phyloP scores from a whole-genome alignment of 30 jellyfish, hydroid and myxozoan species.

The Turritopsis rubra region DNA sequence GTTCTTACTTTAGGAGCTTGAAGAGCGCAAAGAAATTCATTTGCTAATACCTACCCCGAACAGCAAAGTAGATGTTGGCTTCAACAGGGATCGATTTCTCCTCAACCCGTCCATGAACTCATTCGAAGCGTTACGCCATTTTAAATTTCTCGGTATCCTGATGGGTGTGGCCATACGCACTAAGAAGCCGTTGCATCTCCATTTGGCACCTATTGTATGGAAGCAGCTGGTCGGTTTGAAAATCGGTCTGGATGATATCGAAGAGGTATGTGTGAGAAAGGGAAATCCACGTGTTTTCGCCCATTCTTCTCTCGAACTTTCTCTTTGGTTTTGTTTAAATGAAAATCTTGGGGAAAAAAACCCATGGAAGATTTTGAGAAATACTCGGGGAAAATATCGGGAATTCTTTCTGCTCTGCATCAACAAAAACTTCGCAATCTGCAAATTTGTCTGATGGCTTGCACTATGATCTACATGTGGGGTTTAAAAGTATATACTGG shows the following conservation, averaged over 20 bases:
- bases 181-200: slow-evolving; percentile 70
- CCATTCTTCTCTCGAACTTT: too few relatives aligned
- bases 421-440: too few relatives aligned
- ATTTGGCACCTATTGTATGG: slow-evolving; percentile 84
- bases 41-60: slow-evolving; percentile 82
- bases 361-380: too few relatives aligned
- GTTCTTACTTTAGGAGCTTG: slow-evolving; percentile 55
- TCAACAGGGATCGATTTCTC: slow-evolving; percentile 70
- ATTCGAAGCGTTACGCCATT: slow-evolving; percentile 47
- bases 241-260: slow-evolving; percentile 52
- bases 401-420: too few relatives aligned
- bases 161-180: slow-evolving; percentile 85
- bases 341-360: too few relatives aligned
- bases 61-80: slow-evolving; percentile 64
- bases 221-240: slow-evolving; percentile 67
- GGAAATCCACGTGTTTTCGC: too few relatives aligned
- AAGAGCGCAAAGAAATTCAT: slow-evolving; percentile 42
- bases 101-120: slow-evolving; percentile 73
- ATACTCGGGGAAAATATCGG: too few relatives aligned
- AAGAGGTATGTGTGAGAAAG: slow-evolving; percentile 78
- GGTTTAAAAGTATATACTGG: too few relatives aligned
- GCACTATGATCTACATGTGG: too few relatives aligned
- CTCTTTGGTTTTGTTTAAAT: too few relatives aligned
- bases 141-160: slow-evolving; percentile 69
- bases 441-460: too few relatives aligned